phyloP scores from a whole-genome alignment of 2,888 invertebrate species.

The Protula sp. region DNA sequence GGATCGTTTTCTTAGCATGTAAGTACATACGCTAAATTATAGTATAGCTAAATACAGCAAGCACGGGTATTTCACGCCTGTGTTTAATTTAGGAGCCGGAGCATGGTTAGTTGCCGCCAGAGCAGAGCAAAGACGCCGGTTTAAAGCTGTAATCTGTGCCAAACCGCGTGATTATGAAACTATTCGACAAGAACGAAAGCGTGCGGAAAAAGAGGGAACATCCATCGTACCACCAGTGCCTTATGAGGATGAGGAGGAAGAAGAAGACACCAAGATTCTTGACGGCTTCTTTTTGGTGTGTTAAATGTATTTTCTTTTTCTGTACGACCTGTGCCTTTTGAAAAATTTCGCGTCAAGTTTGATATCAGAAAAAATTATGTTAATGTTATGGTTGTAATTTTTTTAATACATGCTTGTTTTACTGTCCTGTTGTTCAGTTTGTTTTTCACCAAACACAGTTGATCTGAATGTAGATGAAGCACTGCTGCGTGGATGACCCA shows the following conservation, averaged over 20 bases:
- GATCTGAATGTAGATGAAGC: too few relatives aligned
- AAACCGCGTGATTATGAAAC: slow-evolving; percentile 45
- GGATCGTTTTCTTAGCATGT: too few relatives aligned
- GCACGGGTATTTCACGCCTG: too few relatives aligned
- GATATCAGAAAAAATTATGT: too few relatives aligned
- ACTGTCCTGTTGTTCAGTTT: too few relatives aligned
- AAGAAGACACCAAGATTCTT: slow-evolving; percentile 29
- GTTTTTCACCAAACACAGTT: too few relatives aligned
- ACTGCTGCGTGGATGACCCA: slow-evolving; percentile 51
- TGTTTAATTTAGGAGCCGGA: slow-evolving; percentile 41
- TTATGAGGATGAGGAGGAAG: slow-evolving; percentile 27
- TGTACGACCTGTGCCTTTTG: too few relatives aligned
- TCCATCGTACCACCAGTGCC: slow-evolving; percentile 8
- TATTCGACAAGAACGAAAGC: slow-evolving; percentile 41
- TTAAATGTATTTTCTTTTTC: neutral
- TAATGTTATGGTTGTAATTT: too few relatives aligned
- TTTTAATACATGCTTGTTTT: too few relatives aligned
- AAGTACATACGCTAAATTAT: too few relatives aligned
- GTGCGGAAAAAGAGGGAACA: slow-evolving; percentile 29
- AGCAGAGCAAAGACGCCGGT: slow-evolving; percentile 45
- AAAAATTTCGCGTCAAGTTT: too few relatives aligned
- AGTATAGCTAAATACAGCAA: too few relatives aligned
- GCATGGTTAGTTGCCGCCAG: slow-evolving; percentile 49
- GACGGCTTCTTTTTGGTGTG: slow-evolving; percentile 52
- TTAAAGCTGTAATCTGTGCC: slow-evolving; percentile 48